phyloP scores from a whole-genome alignment of 1,140 invertebrate species.

The Atta colombica region DNA sequence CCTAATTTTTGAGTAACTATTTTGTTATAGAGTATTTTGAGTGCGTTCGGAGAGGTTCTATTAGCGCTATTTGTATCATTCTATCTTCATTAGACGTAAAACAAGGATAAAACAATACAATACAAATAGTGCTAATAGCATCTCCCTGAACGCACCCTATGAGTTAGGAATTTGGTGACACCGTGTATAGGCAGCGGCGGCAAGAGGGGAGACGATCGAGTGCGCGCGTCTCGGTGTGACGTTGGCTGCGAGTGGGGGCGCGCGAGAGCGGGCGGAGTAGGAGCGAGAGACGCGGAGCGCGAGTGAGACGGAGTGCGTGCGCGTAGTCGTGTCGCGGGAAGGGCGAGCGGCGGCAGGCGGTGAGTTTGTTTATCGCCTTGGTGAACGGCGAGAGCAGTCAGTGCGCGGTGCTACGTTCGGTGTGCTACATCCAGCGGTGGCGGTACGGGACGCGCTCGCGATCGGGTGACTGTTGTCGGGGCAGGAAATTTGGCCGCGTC shows the following conservation, averaged over 20 bases:
- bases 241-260: constrained; percentile 40
- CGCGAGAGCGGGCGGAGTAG: not conserved
- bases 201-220: not conserved
- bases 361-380: constrained; percentile 86
- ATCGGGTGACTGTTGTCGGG: constrained; percentile 66
- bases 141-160: no score
- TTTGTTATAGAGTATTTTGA: no score
- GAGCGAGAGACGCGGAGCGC: constrained; percentile 1
- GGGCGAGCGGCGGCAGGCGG: constrained; percentile 77
- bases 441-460: constrained; percentile 71
- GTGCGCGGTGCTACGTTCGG: constrained; percentile 82
- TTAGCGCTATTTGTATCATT: no score
- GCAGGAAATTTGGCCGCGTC: constrained; percentile 61
- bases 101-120: no score
- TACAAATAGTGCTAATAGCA: no score
- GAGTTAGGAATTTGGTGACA: no score
- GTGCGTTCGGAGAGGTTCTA: no score
- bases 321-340: constrained; percentile 25
- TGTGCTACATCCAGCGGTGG: constrained; percentile 59
- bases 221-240: constrained; percentile 14
- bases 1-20: no score
- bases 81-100: no score
- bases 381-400: constrained; percentile 82
- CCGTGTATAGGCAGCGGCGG: no score
- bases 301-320: constrained; percentile 53